These are phyloP conservation scores for Emydocephalus ijimae DNA, from an alignment of 2,113 vertebrate species.

Conservation along the genomic window DNA sequence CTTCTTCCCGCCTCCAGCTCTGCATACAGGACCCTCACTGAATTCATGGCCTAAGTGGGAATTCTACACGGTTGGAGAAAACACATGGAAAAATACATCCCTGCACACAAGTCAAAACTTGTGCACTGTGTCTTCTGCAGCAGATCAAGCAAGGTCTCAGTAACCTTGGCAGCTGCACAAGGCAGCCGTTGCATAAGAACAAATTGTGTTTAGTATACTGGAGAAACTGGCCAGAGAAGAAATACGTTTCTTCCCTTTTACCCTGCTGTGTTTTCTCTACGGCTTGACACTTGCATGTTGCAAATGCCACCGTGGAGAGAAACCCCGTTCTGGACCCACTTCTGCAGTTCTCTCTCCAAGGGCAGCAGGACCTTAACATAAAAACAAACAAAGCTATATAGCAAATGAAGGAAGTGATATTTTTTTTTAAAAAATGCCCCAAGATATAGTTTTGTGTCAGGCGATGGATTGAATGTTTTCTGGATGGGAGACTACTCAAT, in stretches of 20 bases:
- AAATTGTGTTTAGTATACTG: slow-evolving; percentile 53
- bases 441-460: neutral
- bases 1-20: neutral
- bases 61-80: slow-evolving; percentile 20
- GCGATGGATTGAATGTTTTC: neutral
- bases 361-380: neutral
- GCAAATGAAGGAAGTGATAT: neutral
- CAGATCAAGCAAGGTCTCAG: slow-evolving; percentile 56
- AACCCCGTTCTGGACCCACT: rapidly evolving
- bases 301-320: neutral
- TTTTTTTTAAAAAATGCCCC: neutral
- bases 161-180: slow-evolving; percentile 60
- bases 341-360: neutral
- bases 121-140: slow-evolving; percentile 51
- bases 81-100: slow-evolving; percentile 13
- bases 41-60: too few species aligned
- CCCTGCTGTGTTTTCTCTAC: neutral
- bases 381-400: neutral
- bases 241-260: slow-evolving; percentile 7
- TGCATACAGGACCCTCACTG: neutral
- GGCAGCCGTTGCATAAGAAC: slow-evolving; percentile 60
- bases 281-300: neutral
- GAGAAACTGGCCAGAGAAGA: slow-evolving; percentile 56
- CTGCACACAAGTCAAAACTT: slow-evolving; percentile 45
- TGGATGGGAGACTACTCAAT: neutral